Evolutionary conservation across 2,797 vertebrate genomes (phyloP).

Genomic region (Coracias cyanogaster): DNA sequence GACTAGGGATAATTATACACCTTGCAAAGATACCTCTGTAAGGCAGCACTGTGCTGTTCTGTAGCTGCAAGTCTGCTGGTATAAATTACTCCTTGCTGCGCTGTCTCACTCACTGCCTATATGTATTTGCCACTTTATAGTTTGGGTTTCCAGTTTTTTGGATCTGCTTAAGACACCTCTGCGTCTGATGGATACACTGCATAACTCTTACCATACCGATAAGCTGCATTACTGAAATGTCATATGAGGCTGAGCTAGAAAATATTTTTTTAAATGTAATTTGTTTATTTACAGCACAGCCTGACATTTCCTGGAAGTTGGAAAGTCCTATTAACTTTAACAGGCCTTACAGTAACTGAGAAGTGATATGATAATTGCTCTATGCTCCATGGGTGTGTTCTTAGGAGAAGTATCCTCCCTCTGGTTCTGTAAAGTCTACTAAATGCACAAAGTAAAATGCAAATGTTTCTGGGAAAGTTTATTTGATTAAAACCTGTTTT

Average conservation of each 20-base stretch:
- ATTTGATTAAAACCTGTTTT: conserved; percentile 1
- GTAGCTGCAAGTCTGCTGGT: background rate
- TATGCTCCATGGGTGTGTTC: background rate
- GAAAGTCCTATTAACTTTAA: background rate
- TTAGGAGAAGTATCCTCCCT: background rate
- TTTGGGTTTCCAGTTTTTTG: background rate
- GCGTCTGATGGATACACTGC: background rate
- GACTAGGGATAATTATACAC: background rate
- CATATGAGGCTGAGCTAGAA: background rate
- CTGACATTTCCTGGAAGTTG: background rate
- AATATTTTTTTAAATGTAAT: background rate
- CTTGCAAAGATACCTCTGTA: background rate
- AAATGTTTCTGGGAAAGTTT: background rate
- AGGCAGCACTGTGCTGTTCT: background rate
- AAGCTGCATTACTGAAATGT: background rate
- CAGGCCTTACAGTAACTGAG: background rate
- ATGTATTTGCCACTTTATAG: background rate
- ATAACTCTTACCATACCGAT: background rate
- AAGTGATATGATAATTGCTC: background rate
- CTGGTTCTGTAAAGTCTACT: background rate
- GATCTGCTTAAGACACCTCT: background rate
- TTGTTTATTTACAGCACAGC: background rate
- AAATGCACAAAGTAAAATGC: background rate
- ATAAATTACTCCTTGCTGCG: background rate
- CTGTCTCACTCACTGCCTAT: background rate